These are phyloP conservation scores for Cyclargus thomasi DNA, from an alignment of 1,140 invertebrate species.

Conservation along the genomic window DNA sequence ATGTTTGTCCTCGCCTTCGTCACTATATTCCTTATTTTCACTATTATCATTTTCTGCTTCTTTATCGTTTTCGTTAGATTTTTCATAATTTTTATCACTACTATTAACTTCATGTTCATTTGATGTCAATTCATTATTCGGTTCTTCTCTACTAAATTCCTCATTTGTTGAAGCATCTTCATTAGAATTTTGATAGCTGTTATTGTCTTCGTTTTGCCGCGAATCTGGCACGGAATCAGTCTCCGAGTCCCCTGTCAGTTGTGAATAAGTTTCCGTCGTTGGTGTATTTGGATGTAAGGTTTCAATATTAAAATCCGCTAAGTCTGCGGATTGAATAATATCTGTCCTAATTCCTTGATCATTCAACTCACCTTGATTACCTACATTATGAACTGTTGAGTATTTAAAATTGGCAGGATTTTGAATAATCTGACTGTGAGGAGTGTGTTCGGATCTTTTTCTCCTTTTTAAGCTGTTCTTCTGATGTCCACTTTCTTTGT, in stretches of 20 bases:
- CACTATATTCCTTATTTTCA: slow-evolving; percentile 27
- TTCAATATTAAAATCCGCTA: slow-evolving; percentile 60
- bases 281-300: slow-evolving; percentile 29
- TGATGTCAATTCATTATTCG: background rate
- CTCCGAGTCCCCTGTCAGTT: background rate
- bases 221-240: background rate
- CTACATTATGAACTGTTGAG: slow-evolving; percentile 34
- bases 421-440: background rate
- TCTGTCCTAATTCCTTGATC: slow-evolving; percentile 27
- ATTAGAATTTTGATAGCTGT: slow-evolving; percentile 16
- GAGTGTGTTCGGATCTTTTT: slow-evolving; percentile 38
- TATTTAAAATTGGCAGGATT: slow-evolving; percentile 42
- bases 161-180: slow-evolving; percentile 24
- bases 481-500: slow-evolving; percentile 43
- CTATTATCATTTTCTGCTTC: slow-evolving; percentile 9
- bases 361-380: slow-evolving; percentile 30
- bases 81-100: slow-evolving; percentile 25
- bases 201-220: slow-evolving; percentile 1
- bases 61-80: slow-evolving; percentile 14
- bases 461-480: slow-evolving; percentile 48
- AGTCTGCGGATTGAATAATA: slow-evolving; percentile 38
- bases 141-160: background rate
- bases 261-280: background rate
- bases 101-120: slow-evolving; percentile 7
- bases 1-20: slow-evolving; percentile 15